These are phyloP conservation scores for Pardalotus punctatus DNA, from an alignment of 2,113 vertebrate species.

Conservation along the genomic window DNA sequence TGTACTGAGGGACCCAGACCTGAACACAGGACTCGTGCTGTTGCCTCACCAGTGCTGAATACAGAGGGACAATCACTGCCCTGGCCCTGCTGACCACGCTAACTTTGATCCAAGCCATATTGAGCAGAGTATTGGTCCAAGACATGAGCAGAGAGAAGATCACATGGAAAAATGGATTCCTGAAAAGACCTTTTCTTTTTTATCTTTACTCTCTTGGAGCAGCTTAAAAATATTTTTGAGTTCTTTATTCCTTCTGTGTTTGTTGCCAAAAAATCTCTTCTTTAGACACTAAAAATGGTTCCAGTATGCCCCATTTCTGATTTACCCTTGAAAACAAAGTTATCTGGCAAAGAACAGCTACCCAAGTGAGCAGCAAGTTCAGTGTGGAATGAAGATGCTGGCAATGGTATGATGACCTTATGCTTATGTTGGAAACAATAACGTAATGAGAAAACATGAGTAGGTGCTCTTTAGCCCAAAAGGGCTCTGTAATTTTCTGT, in stretches of 20 bases:
- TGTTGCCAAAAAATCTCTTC: not conserved
- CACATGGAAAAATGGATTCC: not conserved
- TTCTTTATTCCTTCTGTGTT: not conserved
- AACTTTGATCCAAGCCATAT: not conserved
- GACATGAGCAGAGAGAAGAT: not conserved
- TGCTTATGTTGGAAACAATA: not conserved
- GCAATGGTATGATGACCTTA: not conserved
- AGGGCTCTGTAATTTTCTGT: not conserved
- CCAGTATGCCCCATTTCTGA: not conserved
- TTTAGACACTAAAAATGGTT: not conserved
- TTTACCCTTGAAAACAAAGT: not conserved
- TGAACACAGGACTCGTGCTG: not conserved
- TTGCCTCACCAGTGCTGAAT: not conserved
- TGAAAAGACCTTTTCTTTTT: not conserved
- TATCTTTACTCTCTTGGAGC: not conserved
- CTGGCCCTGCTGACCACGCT: not conserved
- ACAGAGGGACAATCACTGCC: not conserved
- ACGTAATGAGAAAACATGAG: not conserved
- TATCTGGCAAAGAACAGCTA: not conserved
- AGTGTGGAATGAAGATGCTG: not conserved
- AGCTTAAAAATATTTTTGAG: not conserved
- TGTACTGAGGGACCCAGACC: not conserved
- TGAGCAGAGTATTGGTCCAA: not conserved
- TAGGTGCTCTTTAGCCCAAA: not conserved
- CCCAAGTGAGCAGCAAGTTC: not conserved